phyloP scores from a whole-genome alignment of 2,113 vertebrate genomes.

The Ceratotherium simum region DNA sequence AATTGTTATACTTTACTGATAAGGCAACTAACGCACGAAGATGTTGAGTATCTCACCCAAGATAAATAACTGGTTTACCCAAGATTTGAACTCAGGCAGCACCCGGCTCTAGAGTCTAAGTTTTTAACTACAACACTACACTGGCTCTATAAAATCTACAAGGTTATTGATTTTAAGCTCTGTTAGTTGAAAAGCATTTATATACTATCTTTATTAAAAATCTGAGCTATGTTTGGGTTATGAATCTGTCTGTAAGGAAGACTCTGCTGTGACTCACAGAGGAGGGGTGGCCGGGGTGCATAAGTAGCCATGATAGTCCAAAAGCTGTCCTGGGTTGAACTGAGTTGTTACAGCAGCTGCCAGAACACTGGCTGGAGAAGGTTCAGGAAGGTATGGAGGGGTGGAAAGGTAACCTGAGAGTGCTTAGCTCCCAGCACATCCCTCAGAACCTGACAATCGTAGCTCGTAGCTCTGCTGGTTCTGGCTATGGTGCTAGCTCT shows the following conservation, averaged over 20 bases:
- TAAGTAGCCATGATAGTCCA: neutral
- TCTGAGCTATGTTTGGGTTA: neutral
- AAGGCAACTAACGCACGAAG: neutral
- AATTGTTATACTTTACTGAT: neutral
- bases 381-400: neutral
- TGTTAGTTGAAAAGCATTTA: neutral
- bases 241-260: neutral
- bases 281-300: neutral
- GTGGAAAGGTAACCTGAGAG: neutral
- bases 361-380: neutral
- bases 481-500: neutral
- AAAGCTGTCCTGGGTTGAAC: constrained; percentile 38
- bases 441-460: neutral
- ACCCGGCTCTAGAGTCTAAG: too few species aligned
- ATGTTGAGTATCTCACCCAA: neutral
- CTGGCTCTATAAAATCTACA: neutral
- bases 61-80: neutral
- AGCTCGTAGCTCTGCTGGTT: neutral
- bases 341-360: neutral
- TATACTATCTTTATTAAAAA: neutral
- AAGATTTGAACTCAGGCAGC: neutral
- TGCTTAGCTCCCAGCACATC: neutral
- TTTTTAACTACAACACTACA: neutral
- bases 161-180: neutral
- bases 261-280: neutral